phyloP scores from a whole-genome alignment of 1,140 invertebrate genomes.

The Drosophila tsacasi region DNA sequence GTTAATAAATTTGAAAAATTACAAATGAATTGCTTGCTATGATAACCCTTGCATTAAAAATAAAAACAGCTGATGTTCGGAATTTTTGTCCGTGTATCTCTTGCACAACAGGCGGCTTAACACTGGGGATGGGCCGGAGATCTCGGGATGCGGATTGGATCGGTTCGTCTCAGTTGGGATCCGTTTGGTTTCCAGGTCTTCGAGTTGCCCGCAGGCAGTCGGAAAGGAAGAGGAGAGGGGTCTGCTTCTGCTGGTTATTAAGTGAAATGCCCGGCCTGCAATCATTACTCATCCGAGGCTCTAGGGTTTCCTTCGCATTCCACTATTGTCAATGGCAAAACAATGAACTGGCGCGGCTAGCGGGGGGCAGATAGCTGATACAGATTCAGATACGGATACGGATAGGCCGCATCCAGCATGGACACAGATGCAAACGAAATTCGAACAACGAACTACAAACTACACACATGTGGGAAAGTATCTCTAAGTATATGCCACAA shows the following conservation, averaged over 20 bases:
- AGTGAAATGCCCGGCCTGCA: constrained; percentile 69
- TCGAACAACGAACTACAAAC: constrained; percentile 27
- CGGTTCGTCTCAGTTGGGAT: constrained; percentile 35
- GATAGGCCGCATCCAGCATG: constrained; percentile 31
- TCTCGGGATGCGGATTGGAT: constrained; percentile 45
- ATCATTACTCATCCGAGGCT: constrained; percentile 79
- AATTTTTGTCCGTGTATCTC: constrained; percentile 6
- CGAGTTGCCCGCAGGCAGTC: constrained; percentile 56
- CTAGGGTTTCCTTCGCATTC: constrained; percentile 49
- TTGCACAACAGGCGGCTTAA: constrained; percentile 64
- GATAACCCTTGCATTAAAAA: neutral
- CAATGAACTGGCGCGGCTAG: constrained; percentile 53
- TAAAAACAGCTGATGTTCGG: neutral
- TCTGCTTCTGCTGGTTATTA: constrained; percentile 65
- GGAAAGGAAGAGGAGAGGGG: constrained; percentile 7
- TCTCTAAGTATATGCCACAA: constrained; percentile 62
- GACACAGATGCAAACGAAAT: constrained; percentile 36
- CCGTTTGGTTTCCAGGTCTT: constrained; percentile 44
- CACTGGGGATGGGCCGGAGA: constrained; percentile 39
- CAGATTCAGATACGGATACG: constrained; percentile 18
- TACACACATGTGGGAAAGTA: constrained; percentile 39
- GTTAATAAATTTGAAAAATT: neutral
- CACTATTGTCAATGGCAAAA: constrained; percentile 72
- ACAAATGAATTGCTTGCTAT: neutral
- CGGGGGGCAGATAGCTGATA: constrained; percentile 27